Conservation (phyloP, 37 sponge, comb jelly and placozoan genomes). For the Beroe ovata region DNA sequence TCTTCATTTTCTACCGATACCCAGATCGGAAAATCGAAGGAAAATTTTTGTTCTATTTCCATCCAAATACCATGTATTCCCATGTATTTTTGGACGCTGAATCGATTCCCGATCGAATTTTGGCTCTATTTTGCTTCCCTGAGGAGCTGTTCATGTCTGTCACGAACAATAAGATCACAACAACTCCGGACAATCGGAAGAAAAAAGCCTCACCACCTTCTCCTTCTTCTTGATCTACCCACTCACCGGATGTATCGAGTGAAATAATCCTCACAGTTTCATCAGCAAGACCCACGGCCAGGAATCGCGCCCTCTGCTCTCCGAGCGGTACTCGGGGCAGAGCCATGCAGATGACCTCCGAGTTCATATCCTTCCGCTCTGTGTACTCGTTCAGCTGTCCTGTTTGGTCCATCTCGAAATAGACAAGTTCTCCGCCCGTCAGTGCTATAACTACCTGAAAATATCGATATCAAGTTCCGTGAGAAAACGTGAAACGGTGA, state of each 20-base stretch:
- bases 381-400: slow-evolving; percentile 97
- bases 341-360: slow-evolving; percentile 94
- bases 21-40: no score
- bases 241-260: slow-evolving; percentile 88
- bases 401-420: slow-evolving; percentile 95
- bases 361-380: slow-evolving; percentile 89
- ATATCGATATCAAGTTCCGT: no score
- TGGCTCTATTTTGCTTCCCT: no score
- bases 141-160: no score
- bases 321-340: slow-evolving; percentile 90
- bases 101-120: no score
- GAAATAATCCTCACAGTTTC: slow-evolving; percentile 95
- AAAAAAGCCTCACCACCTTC: neutral
- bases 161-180: no score
- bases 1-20: no score
- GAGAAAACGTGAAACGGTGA: no score
- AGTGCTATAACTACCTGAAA: slow-evolving; percentile 97
- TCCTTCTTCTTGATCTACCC: neutral
- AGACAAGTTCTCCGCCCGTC: slow-evolving; percentile 94
- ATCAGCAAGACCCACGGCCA: slow-evolving; percentile 95
- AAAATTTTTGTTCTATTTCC: no score
- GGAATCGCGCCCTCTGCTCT: slow-evolving; percentile 91
- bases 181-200: no score
- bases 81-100: no score
- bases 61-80: no score